Conservation (phyloP, 2,888 invertebrate genomes). For the Callyntrura sp. region DNA sequence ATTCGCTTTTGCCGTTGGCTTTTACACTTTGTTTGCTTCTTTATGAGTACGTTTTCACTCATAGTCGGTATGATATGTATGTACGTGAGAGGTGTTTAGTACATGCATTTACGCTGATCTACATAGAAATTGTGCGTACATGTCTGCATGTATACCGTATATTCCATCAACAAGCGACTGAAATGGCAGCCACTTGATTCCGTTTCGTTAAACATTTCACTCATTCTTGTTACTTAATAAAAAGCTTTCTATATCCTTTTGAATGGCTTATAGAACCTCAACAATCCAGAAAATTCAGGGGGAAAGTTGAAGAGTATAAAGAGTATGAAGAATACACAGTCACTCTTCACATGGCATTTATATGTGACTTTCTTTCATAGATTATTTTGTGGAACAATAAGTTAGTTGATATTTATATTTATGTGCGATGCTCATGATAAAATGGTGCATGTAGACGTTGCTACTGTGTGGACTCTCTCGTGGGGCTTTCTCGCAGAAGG, state of each 20-base stretch:
- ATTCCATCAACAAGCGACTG: not conserved
- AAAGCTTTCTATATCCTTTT: too few relatives aligned
- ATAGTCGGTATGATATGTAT: not conserved
- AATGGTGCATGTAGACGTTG: not conserved
- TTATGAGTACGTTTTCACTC: slow-evolving; percentile 3
- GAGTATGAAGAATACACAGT: not conserved
- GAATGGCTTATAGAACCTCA: too few relatives aligned
- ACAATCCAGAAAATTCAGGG: not conserved
- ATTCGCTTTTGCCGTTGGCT: slow-evolving; percentile 48
- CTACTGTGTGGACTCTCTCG: too few relatives aligned
- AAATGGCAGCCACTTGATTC: slow-evolving; percentile 56
- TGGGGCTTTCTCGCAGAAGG: not conserved
- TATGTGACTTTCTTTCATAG: too few relatives aligned
- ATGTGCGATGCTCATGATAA: not conserved
- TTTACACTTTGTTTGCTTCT: slow-evolving; percentile 51
- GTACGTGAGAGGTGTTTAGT: not conserved
- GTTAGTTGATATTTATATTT: slow-evolving; percentile 17
- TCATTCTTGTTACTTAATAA: not conserved
- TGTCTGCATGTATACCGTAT: too few relatives aligned
- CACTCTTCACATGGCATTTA: not conserved
- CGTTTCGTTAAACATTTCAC: slow-evolving; percentile 48
- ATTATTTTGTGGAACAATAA: not conserved
- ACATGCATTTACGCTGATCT: not conserved
- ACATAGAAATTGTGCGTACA: too few relatives aligned
- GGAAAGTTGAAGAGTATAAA: too few relatives aligned